phyloP scores from a whole-genome alignment of 2,888 invertebrate genomes.

The Lithophane socia region DNA sequence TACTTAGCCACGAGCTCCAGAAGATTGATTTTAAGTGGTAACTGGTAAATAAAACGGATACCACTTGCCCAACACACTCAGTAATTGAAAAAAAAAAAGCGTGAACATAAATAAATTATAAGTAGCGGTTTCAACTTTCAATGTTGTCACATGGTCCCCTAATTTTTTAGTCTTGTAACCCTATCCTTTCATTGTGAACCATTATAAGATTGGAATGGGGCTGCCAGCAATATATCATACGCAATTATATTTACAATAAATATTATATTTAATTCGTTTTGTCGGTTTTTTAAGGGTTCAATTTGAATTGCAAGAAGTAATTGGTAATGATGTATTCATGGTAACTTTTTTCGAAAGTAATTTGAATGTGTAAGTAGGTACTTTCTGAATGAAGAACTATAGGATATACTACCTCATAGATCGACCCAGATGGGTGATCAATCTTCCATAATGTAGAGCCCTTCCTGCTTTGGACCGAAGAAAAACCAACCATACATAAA shows the following conservation, averaged over 20 bases:
- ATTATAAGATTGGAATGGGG: conserved; percentile 68
- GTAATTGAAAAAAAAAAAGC: conserved; percentile 34
- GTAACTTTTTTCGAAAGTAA: not conserved
- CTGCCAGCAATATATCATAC: conserved; percentile 67
- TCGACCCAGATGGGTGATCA: not conserved
- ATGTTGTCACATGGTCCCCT: conserved; percentile 61
- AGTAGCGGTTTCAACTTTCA: conserved; percentile 59
- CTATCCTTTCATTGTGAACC: conserved; percentile 60
- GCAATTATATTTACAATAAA: conserved; percentile 76
- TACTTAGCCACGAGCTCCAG: no score
- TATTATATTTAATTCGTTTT: conserved; percentile 69
- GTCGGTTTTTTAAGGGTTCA: conserved; percentile 58
- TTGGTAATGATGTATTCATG: conserved; percentile 36
- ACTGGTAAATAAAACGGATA: not conserved
- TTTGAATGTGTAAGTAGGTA: not conserved
- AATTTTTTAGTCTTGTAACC: conserved; percentile 62
- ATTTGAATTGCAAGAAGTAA: conserved; percentile 29
- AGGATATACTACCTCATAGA: not conserved
- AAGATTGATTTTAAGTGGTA: conserved; percentile 8
- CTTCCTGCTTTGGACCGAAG: not conserved
- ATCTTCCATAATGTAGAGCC: no score
- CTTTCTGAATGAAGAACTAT: not conserved
- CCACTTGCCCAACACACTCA: conserved; percentile 22
- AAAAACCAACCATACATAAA: no score
- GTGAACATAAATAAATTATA: conserved; percentile 52